These are phyloP conservation scores for Drosophila cognata DNA, from an alignment of 2,888 invertebrate species.

Conservation along the genomic window DNA sequence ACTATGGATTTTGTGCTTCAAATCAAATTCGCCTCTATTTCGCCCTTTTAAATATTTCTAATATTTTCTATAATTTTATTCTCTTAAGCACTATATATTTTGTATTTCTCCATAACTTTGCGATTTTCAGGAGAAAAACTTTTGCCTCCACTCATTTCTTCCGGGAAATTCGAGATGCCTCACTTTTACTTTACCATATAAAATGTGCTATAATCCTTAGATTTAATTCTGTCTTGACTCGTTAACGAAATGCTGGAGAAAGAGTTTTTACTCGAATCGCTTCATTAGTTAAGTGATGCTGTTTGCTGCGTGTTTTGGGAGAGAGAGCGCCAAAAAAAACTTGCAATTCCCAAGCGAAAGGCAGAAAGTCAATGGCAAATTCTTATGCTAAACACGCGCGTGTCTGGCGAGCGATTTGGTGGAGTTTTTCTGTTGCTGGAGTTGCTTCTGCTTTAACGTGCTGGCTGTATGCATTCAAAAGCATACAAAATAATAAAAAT, in stretches of 20 bases:
- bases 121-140: too few species aligned
- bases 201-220: not conserved
- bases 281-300: slow-evolving; percentile 51
- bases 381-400: slow-evolving; percentile 75
- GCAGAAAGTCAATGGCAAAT: slow-evolving; percentile 45
- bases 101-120: not conserved
- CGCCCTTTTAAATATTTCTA: not conserved
- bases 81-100: not conserved
- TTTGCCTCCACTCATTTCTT: not conserved
- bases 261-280: slow-evolving; percentile 8
- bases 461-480: slow-evolving; percentile 47
- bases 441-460: slow-evolving; percentile 24
- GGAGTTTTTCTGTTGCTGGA: slow-evolving; percentile 49
- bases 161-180: not conserved
- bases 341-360: slow-evolving; percentile 64
- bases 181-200: not conserved
- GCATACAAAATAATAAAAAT: slow-evolving; percentile 65
- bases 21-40: slow-evolving; percentile 14
- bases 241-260: slow-evolving; percentile 20
- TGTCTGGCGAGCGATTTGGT: slow-evolving; percentile 67
- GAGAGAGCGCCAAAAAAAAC: slow-evolving; percentile 33
- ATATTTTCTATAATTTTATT: not conserved
- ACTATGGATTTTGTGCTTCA: slow-evolving; percentile 24
- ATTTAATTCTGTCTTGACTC: not conserved
- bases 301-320: slow-evolving; percentile 21